A percentile compares a stretch with the other conserved stretches of the same genome.
Conservation (phyloP, 2,888 invertebrate species). For the Silvanus unidentatus region DNA sequence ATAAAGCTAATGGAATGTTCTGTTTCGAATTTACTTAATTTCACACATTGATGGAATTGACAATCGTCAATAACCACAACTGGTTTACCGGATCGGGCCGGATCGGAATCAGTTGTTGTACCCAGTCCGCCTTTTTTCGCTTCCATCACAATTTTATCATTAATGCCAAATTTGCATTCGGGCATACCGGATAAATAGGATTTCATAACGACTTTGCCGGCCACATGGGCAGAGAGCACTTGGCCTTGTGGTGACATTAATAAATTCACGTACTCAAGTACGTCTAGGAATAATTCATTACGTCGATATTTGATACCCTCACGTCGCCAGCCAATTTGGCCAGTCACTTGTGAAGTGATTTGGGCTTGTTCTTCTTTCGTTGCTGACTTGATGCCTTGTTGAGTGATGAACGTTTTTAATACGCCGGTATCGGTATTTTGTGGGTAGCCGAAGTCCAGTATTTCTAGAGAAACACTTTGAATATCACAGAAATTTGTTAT, state of each 20-base stretch:
- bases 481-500: slow-evolving; percentile 17
- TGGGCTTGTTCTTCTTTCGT: slow-evolving; percentile 99
- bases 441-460: slow-evolving; percentile 98
- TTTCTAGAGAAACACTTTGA: slow-evolving; percentile 71
- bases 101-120: slow-evolving; percentile 60
- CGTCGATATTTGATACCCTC: slow-evolving; percentile 99
- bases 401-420: slow-evolving; percentile 97
- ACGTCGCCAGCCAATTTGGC: slow-evolving; percentile 97
- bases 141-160: slow-evolving; percentile 99
- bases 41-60: slow-evolving; percentile 99
- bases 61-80: slow-evolving; percentile 99
- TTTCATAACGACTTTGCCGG: slow-evolving; percentile 99
- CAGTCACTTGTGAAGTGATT: slow-evolving; percentile 94
- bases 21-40: slow-evolving; percentile 98
- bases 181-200: slow-evolving; percentile 99
- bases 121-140: slow-evolving; percentile 72
- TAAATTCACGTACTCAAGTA: slow-evolving; percentile 96
- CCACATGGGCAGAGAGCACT: slow-evolving; percentile 97
- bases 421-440: slow-evolving; percentile 99
- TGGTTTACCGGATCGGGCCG: slow-evolving; percentile 89
- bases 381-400: slow-evolving; percentile 97
- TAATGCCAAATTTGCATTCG: slow-evolving; percentile 99
- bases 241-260: slow-evolving; percentile 99
- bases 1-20: slow-evolving; percentile 99
- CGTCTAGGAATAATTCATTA: slow-evolving; percentile 97